These are phyloP conservation scores for Mystacornis crossleyi DNA, from an alignment of 2,113 vertebrate genomes.

Conservation along the genomic window DNA sequence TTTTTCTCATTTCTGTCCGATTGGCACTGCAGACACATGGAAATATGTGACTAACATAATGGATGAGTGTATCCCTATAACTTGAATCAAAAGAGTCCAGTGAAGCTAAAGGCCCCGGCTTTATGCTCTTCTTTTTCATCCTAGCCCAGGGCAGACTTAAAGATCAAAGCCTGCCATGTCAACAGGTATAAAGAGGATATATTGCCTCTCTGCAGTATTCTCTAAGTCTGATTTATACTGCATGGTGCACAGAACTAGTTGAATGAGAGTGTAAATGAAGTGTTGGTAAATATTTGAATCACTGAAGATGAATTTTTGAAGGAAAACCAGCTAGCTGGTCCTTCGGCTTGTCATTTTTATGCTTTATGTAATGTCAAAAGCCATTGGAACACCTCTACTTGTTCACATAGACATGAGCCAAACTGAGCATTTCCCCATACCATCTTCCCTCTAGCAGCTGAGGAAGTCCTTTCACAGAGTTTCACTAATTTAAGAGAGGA, in stretches of 20 bases:
- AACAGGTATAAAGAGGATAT: not conserved
- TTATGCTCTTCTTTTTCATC: not conserved
- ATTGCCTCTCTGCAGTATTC: not conserved
- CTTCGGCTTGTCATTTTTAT: not conserved
- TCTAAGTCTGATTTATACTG: not conserved
- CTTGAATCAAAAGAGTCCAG: not conserved
- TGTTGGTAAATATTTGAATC: not conserved
- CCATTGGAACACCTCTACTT: not conserved
- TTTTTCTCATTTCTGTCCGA: not conserved
- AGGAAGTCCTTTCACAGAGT: not conserved
- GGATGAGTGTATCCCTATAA: not conserved
- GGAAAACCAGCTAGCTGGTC: not conserved
- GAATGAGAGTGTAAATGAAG: not conserved
- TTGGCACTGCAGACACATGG: not conserved
- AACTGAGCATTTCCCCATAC: not conserved
- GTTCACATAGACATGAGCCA: not conserved
- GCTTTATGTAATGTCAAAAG: not conserved
- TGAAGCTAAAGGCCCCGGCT: not conserved
- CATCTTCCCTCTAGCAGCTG: not conserved
- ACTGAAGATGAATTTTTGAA: not conserved
- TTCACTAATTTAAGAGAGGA: not conserved
- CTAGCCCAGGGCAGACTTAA: not conserved
- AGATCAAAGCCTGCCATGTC: conserved; percentile 9
- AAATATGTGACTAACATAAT: not conserved
- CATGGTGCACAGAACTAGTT: not conserved